A percentile compares a stretch with the other conserved stretches of the same genome.
phyloP scores from a whole-genome alignment of 2,113 vertebrate species.

The Scalopus aquaticus region DNA sequence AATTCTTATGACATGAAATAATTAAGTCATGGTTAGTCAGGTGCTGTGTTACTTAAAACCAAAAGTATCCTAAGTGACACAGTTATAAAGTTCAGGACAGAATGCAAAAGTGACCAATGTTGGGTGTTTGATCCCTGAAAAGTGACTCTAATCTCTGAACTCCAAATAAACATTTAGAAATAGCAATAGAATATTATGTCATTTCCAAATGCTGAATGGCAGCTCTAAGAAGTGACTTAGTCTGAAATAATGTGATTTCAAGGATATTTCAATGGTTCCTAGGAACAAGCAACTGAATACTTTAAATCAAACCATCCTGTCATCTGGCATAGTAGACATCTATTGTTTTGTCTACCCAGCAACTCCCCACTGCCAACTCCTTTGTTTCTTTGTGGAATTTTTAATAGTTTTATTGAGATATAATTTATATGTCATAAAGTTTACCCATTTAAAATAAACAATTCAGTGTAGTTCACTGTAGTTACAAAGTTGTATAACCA shows the following conservation, averaged over 20 bases:
- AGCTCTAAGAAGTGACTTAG: not conserved
- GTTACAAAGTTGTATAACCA: not conserved
- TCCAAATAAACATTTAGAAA: constrained; percentile 28
- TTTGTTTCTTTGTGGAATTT: not conserved
- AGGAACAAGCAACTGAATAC: not conserved
- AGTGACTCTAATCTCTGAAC: not conserved
- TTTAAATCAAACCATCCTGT: constrained; percentile 3
- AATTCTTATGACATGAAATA: not conserved
- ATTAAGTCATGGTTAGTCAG: not conserved
- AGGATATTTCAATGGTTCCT: constrained; percentile 14
- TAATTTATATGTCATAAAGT: not conserved
- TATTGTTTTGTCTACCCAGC: not conserved
- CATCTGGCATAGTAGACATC: not conserved
- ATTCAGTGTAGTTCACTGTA: not conserved
- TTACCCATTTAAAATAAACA: not conserved
- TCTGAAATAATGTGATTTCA: constrained; percentile 3
- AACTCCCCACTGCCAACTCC: not conserved
- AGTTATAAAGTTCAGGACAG: not conserved
- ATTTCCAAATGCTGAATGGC: not conserved
- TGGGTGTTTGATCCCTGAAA: not conserved
- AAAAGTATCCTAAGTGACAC: not conserved
- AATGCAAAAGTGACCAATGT: constrained; percentile 14
- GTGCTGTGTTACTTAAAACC: not conserved
- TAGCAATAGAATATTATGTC: not conserved
- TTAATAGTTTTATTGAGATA: not conserved